A percentile compares a stretch with the other conserved stretches of the same genome.
Evolutionary conservation across 2,113 vertebrate genomes (phyloP).

Genomic region (Pluvianellus socialis): DNA sequence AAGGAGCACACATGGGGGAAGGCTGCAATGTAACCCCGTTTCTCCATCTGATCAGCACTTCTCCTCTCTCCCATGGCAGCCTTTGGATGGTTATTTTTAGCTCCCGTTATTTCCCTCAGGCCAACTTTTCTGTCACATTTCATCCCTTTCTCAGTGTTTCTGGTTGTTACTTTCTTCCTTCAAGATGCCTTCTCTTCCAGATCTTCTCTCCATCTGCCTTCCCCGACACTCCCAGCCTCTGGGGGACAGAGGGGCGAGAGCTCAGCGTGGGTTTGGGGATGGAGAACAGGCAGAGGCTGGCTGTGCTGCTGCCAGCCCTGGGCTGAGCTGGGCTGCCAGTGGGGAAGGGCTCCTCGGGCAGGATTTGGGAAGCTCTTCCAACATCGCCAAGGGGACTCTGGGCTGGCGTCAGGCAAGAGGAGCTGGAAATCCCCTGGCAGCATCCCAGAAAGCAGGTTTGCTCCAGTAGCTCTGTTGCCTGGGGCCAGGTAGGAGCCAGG

Average conservation of each 20-base stretch:
- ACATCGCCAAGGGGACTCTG: neutral
- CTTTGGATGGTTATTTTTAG: constrained; percentile 37
- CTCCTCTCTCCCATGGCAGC: neutral
- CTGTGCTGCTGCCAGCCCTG: neutral
- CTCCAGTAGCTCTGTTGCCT: neutral
- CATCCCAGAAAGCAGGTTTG: neutral
- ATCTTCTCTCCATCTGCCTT: constrained; percentile 6
- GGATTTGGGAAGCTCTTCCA: neutral
- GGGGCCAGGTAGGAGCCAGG: rapidly evolving
- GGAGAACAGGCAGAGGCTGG: neutral
- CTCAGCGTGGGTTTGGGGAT: neutral
- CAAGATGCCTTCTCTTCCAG: neutral
- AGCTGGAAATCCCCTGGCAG: constrained; percentile 57
- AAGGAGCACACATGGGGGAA: neutral
- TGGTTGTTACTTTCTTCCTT: constrained; percentile 35
- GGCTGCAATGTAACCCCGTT: neutral
- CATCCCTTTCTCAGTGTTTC: constrained; percentile 25
- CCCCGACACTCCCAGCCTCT: neutral
- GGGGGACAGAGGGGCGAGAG: neutral
- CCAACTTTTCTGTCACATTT: constrained; percentile 53
- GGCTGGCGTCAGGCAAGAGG: neutral
- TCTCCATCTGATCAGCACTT: neutral
- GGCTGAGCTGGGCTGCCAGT: neutral
- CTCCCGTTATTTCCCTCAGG: constrained; percentile 47
- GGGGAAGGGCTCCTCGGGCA: neutral